A percentile compares a stretch with the other conserved stretches of the same genome.
phyloP scores from a whole-genome alignment of 2,888 invertebrate genomes.

The Dioctria rufipes region DNA sequence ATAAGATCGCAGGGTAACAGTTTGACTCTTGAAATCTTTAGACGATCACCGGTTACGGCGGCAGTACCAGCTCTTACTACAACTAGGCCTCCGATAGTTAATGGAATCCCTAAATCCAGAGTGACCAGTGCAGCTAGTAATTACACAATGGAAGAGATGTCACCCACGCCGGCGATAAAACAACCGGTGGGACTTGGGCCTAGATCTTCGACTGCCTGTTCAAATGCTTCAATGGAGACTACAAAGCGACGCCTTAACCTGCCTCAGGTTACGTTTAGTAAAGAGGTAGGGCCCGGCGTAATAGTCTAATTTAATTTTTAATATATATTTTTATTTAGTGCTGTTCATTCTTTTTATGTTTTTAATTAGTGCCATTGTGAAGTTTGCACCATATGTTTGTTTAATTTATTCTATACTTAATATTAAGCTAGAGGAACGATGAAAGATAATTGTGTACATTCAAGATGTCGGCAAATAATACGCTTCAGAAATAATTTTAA shows the following conservation, averaged over 20 bases:
- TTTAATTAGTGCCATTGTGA: constrained; percentile 26
- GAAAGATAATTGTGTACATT: constrained; percentile 36
- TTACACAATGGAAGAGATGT: constrained; percentile 61
- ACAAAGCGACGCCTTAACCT: constrained; percentile 78
- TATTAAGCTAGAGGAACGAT: constrained; percentile 14
- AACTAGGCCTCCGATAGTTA: constrained; percentile 62
- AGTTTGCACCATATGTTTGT: constrained; percentile 15
- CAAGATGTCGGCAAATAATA: constrained; percentile 41
- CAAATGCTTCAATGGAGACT: constrained; percentile 77
- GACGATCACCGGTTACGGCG: constrained; percentile 68
- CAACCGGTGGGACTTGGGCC: constrained; percentile 68
- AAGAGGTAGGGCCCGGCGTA: constrained; percentile 93
- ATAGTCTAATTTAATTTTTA: constrained; percentile 75
- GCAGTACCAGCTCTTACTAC: constrained; percentile 53
- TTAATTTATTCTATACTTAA: not conserved
- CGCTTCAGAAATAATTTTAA: constrained; percentile 41
- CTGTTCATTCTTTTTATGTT: constrained; percentile 36
- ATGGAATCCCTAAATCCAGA: constrained; percentile 61
- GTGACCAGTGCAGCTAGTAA: constrained; percentile 62
- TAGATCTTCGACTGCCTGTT: constrained; percentile 81
- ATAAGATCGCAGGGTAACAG: constrained; percentile 81
- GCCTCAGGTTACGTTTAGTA: constrained; percentile 88
- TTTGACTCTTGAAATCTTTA: constrained; percentile 81
- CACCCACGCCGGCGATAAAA: constrained; percentile 62
- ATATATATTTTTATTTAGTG: constrained; percentile 11